These are phyloP conservation scores for Gobius niger DNA, from an alignment of 2,113 vertebrate species.

Conservation along the genomic window DNA sequence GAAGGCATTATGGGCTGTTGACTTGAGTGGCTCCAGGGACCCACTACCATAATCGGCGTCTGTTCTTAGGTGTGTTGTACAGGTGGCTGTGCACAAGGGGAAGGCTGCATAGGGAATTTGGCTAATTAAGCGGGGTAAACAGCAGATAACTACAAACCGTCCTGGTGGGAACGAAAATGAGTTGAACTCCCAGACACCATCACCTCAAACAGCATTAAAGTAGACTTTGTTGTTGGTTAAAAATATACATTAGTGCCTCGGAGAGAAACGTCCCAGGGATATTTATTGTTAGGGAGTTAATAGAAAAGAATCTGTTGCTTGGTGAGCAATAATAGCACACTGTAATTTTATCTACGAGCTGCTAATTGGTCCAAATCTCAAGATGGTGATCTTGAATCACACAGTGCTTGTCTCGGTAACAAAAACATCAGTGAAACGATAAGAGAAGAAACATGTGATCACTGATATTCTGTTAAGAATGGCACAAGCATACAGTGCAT, in stretches of 20 bases:
- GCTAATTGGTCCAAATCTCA: conserved; percentile 33
- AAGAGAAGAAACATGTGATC: no score
- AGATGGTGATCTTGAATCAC: neutral
- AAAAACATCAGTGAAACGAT: neutral
- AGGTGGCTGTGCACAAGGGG: conserved; percentile 66
- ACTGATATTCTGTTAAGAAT: no score
- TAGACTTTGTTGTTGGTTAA: neutral
- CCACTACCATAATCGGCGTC: conserved; percentile 54
- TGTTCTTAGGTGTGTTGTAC: conserved; percentile 74
- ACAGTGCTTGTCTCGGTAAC: neutral
- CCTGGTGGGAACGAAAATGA: conserved; percentile 57
- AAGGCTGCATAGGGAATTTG: conserved; percentile 64
- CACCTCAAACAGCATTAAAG: conserved; percentile 17
- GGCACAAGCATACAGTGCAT: no score
- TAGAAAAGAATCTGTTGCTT: conserved; percentile 47
- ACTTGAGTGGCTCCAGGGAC: conserved; percentile 58
- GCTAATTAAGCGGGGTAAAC: conserved; percentile 78
- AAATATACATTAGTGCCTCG: conserved; percentile 31
- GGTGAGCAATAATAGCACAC: conserved; percentile 46
- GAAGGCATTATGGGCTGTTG: conserved; percentile 67
- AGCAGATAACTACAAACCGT: conserved; percentile 64
- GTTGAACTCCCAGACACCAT: conserved; percentile 36
- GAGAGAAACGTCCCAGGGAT: conserved; percentile 38
- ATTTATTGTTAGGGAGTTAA: conserved; percentile 30
- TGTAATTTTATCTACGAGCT: conserved; percentile 39